These are phyloP conservation scores for Myrmecobius fasciatus DNA, from an alignment of 2,113 vertebrate genomes.

Conservation along the genomic window DNA sequence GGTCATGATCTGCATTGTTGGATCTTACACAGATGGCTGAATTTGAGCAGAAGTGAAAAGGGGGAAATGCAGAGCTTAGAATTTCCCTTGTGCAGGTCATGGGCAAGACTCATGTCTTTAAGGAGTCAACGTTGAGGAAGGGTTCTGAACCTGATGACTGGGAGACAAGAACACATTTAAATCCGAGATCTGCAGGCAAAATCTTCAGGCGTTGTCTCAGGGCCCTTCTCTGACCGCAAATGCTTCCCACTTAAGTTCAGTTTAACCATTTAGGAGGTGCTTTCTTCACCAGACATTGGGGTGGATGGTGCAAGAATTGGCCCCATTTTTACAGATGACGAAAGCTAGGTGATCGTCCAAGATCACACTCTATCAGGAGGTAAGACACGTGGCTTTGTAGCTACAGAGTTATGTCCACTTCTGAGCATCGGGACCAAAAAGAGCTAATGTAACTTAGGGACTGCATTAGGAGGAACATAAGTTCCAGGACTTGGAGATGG, in stretches of 20 bases:
- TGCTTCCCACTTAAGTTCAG: no score
- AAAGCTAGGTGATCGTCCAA: not conserved
- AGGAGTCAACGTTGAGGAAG: not conserved
- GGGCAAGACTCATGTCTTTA: not conserved
- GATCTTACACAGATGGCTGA: not conserved
- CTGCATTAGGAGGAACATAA: no score
- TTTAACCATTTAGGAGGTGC: not conserved
- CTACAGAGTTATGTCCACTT: no score
- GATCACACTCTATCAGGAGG: no score
- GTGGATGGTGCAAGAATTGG: not conserved
- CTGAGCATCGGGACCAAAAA: no score
- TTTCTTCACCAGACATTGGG: not conserved
- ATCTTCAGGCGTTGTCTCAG: no score
- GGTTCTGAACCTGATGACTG: not conserved
- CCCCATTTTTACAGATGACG: not conserved
- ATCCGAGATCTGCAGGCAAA: not conserved
- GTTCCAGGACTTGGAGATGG: no score
- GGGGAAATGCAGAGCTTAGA: not conserved
- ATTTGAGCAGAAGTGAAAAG: not conserved
- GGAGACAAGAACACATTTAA: not conserved
- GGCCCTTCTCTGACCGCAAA: not conserved
- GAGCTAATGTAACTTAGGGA: no score
- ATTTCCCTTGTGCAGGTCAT: not conserved
- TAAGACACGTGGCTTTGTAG: not conserved
- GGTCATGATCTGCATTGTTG: not conserved